These are phyloP conservation scores for Patiria miniata DNA, from an alignment of 35 echinoderm and acorn worm species.

Conservation along the genomic window DNA sequence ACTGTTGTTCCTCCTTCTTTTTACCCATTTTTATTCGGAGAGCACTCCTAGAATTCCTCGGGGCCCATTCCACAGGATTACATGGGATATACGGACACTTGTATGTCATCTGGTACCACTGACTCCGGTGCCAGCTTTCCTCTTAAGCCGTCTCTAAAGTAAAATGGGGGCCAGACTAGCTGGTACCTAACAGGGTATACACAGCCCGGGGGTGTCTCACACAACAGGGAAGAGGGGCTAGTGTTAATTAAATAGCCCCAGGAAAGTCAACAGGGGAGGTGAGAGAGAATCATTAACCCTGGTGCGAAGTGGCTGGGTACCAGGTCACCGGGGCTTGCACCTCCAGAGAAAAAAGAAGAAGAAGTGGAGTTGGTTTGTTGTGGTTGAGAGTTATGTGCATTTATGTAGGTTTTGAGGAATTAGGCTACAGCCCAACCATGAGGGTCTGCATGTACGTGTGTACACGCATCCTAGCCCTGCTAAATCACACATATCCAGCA, in stretches of 20 bases:
- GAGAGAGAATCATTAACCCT: background rate
- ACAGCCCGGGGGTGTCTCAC: background rate
- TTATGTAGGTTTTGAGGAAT: too few relatives aligned
- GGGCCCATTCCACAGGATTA: background rate
- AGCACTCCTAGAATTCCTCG: background rate
- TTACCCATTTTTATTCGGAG: too few relatives aligned
- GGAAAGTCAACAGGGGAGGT: conserved; percentile 3
- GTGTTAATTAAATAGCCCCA: conserved; percentile 25
- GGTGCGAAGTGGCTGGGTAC: background rate
- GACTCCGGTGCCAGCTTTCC: background rate
- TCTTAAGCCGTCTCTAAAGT: background rate
- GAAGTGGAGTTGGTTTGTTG: too few relatives aligned
- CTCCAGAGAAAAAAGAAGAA: background rate
- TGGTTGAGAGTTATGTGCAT: too few relatives aligned
- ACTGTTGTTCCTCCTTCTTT: too few relatives aligned
- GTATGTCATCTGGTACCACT: conserved; percentile 20
- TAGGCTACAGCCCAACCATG: too few relatives aligned
- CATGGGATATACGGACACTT: background rate
- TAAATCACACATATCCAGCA: too few relatives aligned
- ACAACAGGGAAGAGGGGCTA: background rate
- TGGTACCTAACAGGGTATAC: background rate
- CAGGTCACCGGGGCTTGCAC: background rate
- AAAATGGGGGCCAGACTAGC: conserved; percentile 10
- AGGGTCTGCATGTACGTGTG: too few relatives aligned
- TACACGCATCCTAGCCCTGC: too few relatives aligned